Evolutionary conservation across 2,797 vertebrate genomes (phyloP), one percentile per base, ranked within the genome.

Genomic region (Gymnocypris eckloni): DNA sequence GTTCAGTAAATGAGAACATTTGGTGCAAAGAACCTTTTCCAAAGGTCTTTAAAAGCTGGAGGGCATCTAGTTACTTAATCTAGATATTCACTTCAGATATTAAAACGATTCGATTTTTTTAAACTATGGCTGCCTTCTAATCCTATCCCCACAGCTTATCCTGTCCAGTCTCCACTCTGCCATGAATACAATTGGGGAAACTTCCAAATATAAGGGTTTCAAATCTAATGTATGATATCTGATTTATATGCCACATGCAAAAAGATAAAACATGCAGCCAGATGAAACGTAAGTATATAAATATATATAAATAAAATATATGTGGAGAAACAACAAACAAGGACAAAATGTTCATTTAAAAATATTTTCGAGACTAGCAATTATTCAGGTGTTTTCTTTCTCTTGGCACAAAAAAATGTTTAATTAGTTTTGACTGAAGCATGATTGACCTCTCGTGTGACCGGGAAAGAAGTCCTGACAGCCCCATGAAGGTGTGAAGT

Each of bases 401-500:
- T 92, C 90, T 71, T 45, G 66, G 89, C 87, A 82, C 89, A 79
- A 90, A 50, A 64, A 83, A 73, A n/a, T 89, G 83, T 89, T 90
- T 92, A 91, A 93, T 91, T 91, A 87, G 86, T 50, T 84, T 84
- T 86, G 87, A 92, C 88, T 54, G 73, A 89, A 91, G 87, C 43
- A 73, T 1, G 64, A 70, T 12, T 84, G 79, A 86, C 81, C 81
- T 87, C 79, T 88, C 87, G 52, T 84, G 87, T 72, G 81, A 75
- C 61, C 10, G 45, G 86, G 87, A 83, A 82, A 85, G 28, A 86
- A 89, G 89, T 89, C 91, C 92, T 76, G 92, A 94, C 71, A 94
- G 89, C 43, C 0, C 88, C 85, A 84, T 90, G 91, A 91, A 92
- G 90, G 93, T 82, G 90, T 87, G 92, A 92, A 95, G 90, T 94